A percentile compares a stretch with the other conserved stretches of the same genome.
Conservation (phyloP, 2,797 vertebrate genomes). For the Crocodylus rhombifer region DNA sequence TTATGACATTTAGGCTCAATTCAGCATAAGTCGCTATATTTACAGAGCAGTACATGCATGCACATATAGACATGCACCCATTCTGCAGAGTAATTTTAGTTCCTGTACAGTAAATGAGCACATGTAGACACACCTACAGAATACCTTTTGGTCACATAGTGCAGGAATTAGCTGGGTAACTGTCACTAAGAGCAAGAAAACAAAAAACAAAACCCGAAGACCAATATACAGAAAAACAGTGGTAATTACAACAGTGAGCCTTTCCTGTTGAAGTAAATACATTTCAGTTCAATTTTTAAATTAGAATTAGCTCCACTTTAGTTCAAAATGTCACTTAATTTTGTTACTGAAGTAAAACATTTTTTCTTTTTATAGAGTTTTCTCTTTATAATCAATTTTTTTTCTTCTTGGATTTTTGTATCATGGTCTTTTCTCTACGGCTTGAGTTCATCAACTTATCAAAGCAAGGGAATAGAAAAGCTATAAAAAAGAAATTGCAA, state of each 20-base stretch:
- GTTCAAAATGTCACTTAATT: constrained; percentile 2
- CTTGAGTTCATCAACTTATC: constrained; percentile 48
- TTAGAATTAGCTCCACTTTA: constrained; percentile 13
- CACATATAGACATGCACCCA: too few relatives aligned
- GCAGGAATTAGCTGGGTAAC: not conserved
- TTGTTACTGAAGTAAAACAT: not conserved
- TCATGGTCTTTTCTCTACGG: constrained; percentile 18
- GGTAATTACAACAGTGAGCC: not conserved
- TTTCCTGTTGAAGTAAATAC: not conserved
- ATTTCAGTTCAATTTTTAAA: not conserved
- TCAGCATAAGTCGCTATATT: too few relatives aligned
- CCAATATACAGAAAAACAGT: not conserved
- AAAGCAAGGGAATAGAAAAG: constrained; percentile 37
- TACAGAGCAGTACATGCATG: too few relatives aligned
- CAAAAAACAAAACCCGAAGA: not conserved
- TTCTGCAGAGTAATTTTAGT: too few relatives aligned
- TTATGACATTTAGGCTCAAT: too few relatives aligned
- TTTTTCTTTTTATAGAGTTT: not conserved
- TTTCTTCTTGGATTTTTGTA: not conserved
- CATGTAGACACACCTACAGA: fast-evolving
- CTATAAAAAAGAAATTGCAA: constrained; percentile 67
- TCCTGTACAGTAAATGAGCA: too few relatives aligned
- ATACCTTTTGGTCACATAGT: not conserved
- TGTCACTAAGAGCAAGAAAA: not conserved
- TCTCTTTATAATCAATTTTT: not conserved